A percentile compares a stretch with the other conserved stretches of the same genome.
Conservation (phyloP, 2,797 vertebrate species). For the Capromys pilorides region DNA sequence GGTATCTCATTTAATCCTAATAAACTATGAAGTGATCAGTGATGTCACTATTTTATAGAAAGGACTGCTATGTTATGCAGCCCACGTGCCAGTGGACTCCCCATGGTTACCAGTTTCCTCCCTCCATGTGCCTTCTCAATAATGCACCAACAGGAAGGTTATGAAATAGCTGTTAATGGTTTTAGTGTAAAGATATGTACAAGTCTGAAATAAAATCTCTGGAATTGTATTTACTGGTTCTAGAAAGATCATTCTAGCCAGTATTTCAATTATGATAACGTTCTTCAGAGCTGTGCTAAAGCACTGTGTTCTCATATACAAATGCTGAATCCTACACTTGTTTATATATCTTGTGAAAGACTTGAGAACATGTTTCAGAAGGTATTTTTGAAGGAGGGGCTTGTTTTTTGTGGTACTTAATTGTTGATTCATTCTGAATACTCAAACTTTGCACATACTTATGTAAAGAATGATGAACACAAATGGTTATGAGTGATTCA, state of each 20-base stretch:
- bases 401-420: neutral
- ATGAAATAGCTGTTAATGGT: neutral
- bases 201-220: neutral
- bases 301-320: neutral
- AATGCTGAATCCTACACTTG: neutral
- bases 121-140: neutral
- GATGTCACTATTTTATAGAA: neutral
- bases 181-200: neutral
- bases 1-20: neutral
- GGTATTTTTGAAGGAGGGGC: neutral
- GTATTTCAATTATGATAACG: neutral
- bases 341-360: neutral
- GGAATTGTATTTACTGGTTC: neutral
- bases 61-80: neutral
- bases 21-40: neutral
- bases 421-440: constrained; percentile 1
- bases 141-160: neutral
- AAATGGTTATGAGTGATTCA: constrained; percentile 26
- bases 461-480: constrained; percentile 10
- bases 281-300: neutral
- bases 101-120: neutral
- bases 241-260: neutral
- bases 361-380: neutral
- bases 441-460: neutral
- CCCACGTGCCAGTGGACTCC: too few relatives aligned